Evolutionary conservation across 2,113 vertebrate species (phyloP).

Genomic region (Clarias gariepinus): DNA sequence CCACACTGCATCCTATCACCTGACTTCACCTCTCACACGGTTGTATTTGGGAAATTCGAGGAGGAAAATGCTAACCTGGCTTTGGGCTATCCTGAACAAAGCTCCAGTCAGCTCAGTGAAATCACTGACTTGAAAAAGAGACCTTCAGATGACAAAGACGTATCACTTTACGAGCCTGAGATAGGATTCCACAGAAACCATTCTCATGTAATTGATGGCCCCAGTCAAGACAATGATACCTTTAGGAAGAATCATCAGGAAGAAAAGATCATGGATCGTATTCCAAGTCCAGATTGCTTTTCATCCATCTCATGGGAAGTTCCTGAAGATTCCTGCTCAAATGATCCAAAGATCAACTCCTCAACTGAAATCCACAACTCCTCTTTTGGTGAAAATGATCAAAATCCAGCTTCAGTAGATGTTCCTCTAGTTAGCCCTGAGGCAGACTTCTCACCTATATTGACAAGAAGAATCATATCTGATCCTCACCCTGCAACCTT

Average conservation of each 20-base stretch:
- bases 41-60: background rate
- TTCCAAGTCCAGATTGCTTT: background rate
- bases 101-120: background rate
- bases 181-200: background rate
- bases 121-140: background rate
- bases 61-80: background rate
- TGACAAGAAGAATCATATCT: background rate
- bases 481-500: background rate
- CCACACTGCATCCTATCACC: background rate
- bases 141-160: background rate
- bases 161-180: background rate
- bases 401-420: background rate
- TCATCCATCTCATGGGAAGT: background rate
- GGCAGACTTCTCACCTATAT: background rate
- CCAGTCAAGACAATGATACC: background rate
- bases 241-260: background rate
- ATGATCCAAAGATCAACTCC: background rate
- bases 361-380: background rate
- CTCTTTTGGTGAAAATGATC: background rate
- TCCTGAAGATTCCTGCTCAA: background rate
- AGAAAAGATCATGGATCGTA: background rate
- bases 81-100: background rate
- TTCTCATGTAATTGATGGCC: background rate
- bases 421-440: background rate
- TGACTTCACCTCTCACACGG: background rate